Percentiles rank a stretch among this genome's conserved stretches.
Conservation (phyloP, 2,797 vertebrate species). For the Pipistrellus pygmaeus region DNA sequence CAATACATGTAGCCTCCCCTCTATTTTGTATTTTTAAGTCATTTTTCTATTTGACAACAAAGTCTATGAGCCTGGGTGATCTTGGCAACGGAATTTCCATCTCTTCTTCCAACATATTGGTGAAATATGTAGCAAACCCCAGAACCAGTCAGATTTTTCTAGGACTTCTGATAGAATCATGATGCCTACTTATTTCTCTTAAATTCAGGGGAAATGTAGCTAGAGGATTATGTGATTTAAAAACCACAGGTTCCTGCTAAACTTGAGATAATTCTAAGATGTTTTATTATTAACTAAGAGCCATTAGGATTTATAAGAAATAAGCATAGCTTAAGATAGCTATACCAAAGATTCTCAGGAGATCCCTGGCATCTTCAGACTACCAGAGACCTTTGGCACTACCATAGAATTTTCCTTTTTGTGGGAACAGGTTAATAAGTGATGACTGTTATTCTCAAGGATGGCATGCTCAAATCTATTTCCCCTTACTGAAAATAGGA, state of each 20-base stretch:
- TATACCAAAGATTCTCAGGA: not conserved
- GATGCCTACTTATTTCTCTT: not conserved
- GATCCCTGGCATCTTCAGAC: not conserved
- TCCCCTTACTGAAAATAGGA: not conserved
- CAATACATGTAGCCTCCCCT: not conserved
- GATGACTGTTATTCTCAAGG: not conserved
- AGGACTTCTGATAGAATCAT: not conserved
- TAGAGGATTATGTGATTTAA: not conserved
- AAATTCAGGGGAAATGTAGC: not conserved
- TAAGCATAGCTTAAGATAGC: not conserved
- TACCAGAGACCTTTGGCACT: not conserved
- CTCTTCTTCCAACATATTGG: not conserved
- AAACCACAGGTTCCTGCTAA: constrained; percentile 1
- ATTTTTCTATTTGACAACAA: not conserved
- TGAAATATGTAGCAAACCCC: not conserved
- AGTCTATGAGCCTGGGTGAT: not conserved
- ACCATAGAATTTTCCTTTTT: not conserved
- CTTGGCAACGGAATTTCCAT: not conserved
- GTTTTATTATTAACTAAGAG: constrained; percentile 1
- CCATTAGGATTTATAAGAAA: not conserved
- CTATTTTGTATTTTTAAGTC: not conserved
- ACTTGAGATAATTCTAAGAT: constrained; percentile 13
- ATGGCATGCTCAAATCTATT: not conserved
- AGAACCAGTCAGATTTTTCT: not conserved
- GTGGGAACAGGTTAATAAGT: not conserved